Evolutionary conservation across 2,888 invertebrate genomes (phyloP).

Genomic region (Caenorhabditis sp.): DNA sequence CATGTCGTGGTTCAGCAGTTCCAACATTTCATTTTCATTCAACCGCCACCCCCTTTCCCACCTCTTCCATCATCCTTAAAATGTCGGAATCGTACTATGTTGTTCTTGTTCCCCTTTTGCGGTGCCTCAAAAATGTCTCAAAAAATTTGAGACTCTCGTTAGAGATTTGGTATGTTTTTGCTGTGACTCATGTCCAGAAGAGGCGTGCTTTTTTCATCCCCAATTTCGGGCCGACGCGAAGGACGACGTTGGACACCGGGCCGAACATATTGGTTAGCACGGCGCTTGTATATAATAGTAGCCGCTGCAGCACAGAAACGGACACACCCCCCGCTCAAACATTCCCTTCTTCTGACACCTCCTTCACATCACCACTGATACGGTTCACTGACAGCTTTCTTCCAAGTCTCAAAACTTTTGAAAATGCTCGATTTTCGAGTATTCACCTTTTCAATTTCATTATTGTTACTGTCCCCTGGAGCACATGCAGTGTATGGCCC

Average conservation of each 20-base stretch:
- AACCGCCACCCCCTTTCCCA: too few species aligned
- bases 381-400: too few species aligned
- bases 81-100: conserved; percentile 42
- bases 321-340: conserved; percentile 63
- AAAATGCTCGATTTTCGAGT: conserved; percentile 35
- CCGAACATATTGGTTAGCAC: conserved; percentile 58
- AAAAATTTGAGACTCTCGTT: conserved; percentile 50
- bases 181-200: conserved; percentile 53
- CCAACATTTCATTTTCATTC: conserved; percentile 2
- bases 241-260: conserved; percentile 40
- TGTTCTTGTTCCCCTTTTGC: conserved; percentile 13
- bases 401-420: too few species aligned
- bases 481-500: conserved; percentile 16
- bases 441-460: background rate
- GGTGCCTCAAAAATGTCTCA: conserved; percentile 1
- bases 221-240: conserved; percentile 57
- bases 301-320: conserved; percentile 61
- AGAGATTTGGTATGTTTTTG: conserved; percentile 52
- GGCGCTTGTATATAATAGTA: conserved; percentile 57
- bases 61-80: background rate
- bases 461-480: background rate
- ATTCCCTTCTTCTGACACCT: conserved; percentile 16
- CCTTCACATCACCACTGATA: conserved; percentile 35
- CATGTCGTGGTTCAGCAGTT: background rate
- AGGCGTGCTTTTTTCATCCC: conserved; percentile 58